Evolutionary conservation across 2,113 vertebrate species (phyloP).

Genomic region (Lamprotornis superbus): DNA sequence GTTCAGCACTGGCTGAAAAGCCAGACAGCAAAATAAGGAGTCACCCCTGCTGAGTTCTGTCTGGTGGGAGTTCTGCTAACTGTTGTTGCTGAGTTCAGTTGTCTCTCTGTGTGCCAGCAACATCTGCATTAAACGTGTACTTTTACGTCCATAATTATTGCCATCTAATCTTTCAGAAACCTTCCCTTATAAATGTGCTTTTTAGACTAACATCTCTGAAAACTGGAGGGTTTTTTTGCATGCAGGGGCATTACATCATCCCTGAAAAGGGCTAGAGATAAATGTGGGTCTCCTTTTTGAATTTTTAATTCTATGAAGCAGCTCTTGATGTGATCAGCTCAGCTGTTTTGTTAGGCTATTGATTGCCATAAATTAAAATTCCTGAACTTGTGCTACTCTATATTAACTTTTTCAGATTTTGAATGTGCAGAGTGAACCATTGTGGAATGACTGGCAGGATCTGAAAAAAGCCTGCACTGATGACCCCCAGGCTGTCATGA

Average conservation of each 20-base stretch:
- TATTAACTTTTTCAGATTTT: conserved; percentile 80
- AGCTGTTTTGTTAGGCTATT: neutral
- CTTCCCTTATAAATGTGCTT: neutral
- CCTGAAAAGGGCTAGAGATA: neutral
- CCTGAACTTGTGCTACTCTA: neutral
- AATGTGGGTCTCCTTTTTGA: neutral
- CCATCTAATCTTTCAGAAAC: neutral
- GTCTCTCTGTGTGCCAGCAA: neutral
- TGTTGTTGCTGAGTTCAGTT: neutral
- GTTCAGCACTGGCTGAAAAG: neutral
- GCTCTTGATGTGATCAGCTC: neutral
- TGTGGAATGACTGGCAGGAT: conserved; percentile 89
- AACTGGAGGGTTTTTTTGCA: neutral
- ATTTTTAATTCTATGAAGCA: neutral
- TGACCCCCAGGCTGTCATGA: conserved; percentile 79
- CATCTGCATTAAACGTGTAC: neutral
- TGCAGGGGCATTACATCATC: neutral
- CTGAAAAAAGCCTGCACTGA: conserved; percentile 81
- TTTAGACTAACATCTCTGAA: neutral
- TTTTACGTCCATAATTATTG: neutral
- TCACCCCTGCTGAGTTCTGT: neutral
- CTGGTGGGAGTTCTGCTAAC: neutral
- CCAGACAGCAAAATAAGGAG: neutral
- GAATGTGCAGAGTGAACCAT: conserved; percentile 71
- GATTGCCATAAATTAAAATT: neutral